Evolutionary conservation across 2,888 invertebrate species (phyloP).

Genomic region (Leucozona laternaria): DNA sequence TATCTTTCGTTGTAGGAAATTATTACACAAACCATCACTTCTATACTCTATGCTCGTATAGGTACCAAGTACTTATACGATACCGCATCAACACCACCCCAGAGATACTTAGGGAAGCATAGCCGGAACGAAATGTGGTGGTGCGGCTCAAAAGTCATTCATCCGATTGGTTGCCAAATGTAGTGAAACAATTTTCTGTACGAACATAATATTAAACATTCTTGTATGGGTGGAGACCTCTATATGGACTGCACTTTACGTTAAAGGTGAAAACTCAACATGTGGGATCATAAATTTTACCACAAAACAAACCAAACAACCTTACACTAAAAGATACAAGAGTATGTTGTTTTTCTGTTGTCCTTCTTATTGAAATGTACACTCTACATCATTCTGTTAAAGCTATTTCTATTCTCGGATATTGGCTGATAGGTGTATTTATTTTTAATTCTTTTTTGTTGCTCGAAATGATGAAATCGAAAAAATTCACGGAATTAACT

Average conservation of each 20-base stretch:
- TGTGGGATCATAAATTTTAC: slow-evolving; percentile 64
- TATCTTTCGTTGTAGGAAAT: slow-evolving; percentile 55
- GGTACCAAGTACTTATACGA: background rate
- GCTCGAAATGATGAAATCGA: no score
- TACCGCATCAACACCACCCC: slow-evolving; percentile 33
- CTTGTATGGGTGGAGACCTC: slow-evolving; percentile 26
- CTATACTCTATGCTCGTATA: background rate
- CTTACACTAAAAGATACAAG: background rate
- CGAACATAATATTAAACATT: background rate
- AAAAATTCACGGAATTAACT: no score
- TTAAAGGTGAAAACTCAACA: slow-evolving; percentile 69
- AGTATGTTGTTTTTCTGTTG: background rate
- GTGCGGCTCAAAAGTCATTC: slow-evolving; percentile 54
- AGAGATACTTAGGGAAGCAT: slow-evolving; percentile 32
- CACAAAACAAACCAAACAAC: slow-evolving; percentile 26
- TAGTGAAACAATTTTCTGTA: slow-evolving; percentile 49
- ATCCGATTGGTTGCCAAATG: slow-evolving; percentile 63
- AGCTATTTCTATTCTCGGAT: no score
- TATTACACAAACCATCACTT: slow-evolving; percentile 23
- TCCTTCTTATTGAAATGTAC: slow-evolving; percentile 19
- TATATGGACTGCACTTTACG: slow-evolving; percentile 51
- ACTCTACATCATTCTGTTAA: background rate
- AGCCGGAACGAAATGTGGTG: slow-evolving; percentile 31
- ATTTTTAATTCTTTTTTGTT: no score
- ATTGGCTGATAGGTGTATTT: no score